A percentile compares a stretch with the other conserved stretches of the same genome.
Conservation (phyloP, 2,797 vertebrate genomes). For the Brachyalestes nurse region DNA sequence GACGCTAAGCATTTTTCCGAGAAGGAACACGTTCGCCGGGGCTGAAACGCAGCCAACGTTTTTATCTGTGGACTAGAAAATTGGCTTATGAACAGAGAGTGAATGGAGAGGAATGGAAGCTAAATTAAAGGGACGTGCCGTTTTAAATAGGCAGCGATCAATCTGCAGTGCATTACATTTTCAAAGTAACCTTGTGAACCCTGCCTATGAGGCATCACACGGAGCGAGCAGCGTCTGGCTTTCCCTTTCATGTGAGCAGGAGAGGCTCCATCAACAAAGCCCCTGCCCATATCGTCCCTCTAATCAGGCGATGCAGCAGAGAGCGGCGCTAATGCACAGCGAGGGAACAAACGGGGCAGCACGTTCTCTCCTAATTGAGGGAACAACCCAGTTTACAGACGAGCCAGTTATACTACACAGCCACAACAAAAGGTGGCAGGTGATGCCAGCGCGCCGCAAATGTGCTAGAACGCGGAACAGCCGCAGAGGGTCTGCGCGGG, state of each 20-base stretch:
- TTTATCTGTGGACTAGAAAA: not conserved
- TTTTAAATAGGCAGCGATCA: not conserved
- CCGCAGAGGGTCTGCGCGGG: conserved; percentile 2
- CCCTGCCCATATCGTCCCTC: conserved; percentile 25
- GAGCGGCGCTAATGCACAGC: conserved; percentile 43
- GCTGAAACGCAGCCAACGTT: not conserved
- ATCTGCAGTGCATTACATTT: not conserved
- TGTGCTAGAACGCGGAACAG: conserved; percentile 41
- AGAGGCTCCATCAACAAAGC: conserved; percentile 44
- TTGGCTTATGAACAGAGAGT: not conserved
- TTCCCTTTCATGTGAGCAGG: conserved; percentile 52
- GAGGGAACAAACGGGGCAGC: conserved; percentile 37
- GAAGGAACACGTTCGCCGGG: not conserved
- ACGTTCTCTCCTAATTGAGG: conserved; percentile 16
- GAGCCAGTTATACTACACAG: conserved; percentile 16
- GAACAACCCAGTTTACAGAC: conserved; percentile 31
- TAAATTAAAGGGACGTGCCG: not conserved
- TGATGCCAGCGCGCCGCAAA: conserved; percentile 42
- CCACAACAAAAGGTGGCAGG: conserved; percentile 32
- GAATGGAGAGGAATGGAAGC: not conserved
- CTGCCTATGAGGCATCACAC: conserved; percentile 10
- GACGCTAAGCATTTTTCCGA: not conserved
- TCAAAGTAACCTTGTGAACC: conserved; percentile 11
- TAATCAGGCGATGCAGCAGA: conserved; percentile 42
- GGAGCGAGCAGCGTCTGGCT: conserved; percentile 20